These are phyloP conservation scores for Ceratotherium simum DNA, from an alignment of 2,113 vertebrate genomes.

Conservation along the genomic window DNA sequence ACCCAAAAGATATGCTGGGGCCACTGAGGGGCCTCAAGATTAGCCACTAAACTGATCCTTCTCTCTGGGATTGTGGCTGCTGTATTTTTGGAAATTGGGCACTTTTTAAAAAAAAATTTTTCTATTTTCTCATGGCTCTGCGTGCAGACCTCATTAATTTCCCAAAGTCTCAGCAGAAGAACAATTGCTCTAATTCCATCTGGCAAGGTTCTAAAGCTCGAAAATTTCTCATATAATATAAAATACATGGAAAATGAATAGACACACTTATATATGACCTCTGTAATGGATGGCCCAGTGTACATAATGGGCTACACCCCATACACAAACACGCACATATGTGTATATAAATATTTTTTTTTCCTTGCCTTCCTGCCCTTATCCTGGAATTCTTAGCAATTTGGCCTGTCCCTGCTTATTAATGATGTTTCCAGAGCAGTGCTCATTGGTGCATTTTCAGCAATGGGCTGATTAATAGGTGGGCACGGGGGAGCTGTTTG, in stretches of 20 bases:
- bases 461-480: constrained; percentile 85
- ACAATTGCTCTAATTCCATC: constrained; percentile 88
- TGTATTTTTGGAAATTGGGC: constrained; percentile 88
- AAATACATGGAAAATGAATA: constrained; percentile 77
- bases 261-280: constrained; percentile 73
- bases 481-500: constrained; percentile 83
- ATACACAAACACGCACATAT: constrained; percentile 67
- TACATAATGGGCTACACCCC: constrained; percentile 69
- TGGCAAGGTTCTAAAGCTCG: constrained; percentile 82
- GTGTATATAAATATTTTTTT: constrained; percentile 80
- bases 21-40: constrained; percentile 83
- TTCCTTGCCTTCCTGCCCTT: constrained; percentile 80
- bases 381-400: constrained; percentile 86
- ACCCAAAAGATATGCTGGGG: constrained; percentile 76
- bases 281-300: constrained; percentile 69
- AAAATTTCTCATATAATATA: constrained; percentile 74
- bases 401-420: constrained; percentile 87
- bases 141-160: constrained; percentile 88
- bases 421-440: constrained; percentile 87
- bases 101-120: constrained; percentile 68
- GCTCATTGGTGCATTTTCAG: constrained; percentile 85
- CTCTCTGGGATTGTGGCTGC: constrained; percentile 82
- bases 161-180: constrained; percentile 86
- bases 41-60: constrained; percentile 84
- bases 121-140: constrained; percentile 87